A percentile compares a stretch with the other conserved stretches of the same genome.
phyloP scores from a whole-genome alignment of 35 echinoderm and acorn worm genomes.

The Strongylocentrotus purpuratus region DNA sequence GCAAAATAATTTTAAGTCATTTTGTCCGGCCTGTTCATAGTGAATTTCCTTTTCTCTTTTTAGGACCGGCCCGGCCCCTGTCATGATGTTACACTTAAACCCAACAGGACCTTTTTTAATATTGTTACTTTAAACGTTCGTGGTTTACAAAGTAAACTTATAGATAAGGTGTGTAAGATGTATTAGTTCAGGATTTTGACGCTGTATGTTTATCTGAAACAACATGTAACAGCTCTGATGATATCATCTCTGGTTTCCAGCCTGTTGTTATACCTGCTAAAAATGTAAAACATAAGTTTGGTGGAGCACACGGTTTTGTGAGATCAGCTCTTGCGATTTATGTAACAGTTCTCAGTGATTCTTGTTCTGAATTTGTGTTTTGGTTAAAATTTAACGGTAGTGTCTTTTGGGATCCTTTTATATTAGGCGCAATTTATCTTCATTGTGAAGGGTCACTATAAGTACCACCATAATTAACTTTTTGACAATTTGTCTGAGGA shows the following conservation, averaged over 20 bases:
- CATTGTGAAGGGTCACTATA: too few relatives aligned
- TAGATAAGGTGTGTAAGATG: background rate
- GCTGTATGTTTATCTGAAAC: background rate
- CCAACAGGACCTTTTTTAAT: background rate
- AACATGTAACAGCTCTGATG: background rate
- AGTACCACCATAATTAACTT: too few relatives aligned
- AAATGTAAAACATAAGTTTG: background rate
- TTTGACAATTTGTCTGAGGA: too few relatives aligned
- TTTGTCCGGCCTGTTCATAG: too few relatives aligned
- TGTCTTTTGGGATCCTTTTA: too few relatives aligned
- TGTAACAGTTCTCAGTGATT: too few relatives aligned
- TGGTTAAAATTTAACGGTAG: too few relatives aligned
- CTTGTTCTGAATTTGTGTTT: too few relatives aligned
- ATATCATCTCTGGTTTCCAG: conserved; percentile 30
- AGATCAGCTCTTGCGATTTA: too few relatives aligned
- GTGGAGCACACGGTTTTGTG: too few relatives aligned
- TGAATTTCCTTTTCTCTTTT: background rate
- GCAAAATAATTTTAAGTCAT: too few relatives aligned
- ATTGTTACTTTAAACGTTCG: background rate
- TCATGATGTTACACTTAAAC: background rate
- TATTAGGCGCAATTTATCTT: too few relatives aligned
- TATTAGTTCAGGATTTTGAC: background rate
- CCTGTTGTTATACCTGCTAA: background rate
- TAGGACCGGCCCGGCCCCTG: conserved; percentile 43
- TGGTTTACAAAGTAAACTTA: conserved; percentile 26